phyloP scores from a whole-genome alignment of 2,888 invertebrate genomes.

The Tethea ocularis region DNA sequence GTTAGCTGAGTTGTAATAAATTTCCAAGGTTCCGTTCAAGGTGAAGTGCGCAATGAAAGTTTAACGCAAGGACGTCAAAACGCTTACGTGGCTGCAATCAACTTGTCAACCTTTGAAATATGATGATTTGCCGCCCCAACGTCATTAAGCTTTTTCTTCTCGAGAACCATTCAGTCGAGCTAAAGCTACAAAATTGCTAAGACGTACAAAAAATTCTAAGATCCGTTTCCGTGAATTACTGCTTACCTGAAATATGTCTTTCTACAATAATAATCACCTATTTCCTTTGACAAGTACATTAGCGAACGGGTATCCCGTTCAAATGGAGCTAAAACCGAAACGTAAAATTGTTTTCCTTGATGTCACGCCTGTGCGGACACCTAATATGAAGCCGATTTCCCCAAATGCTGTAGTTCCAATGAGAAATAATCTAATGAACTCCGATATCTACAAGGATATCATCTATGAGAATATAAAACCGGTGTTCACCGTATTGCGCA shows the following conservation, averaged over 20 bases:
- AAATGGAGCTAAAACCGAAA: constrained; percentile 55
- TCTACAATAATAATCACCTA: constrained; percentile 55
- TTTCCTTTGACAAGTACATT: constrained; percentile 50
- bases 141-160: constrained; percentile 48
- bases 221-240: constrained; percentile 12
- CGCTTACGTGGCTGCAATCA: constrained; percentile 65
- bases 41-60: constrained; percentile 65
- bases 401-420: constrained; percentile 62
- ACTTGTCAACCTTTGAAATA: constrained; percentile 73
- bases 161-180: constrained; percentile 41
- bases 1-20: not conserved
- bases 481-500: constrained; percentile 68
- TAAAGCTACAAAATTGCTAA: constrained; percentile 29
- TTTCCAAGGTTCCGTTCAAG: constrained; percentile 55
- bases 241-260: constrained; percentile 51
- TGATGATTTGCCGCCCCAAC: constrained; percentile 44
- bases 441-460: constrained; percentile 64
- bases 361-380: constrained; percentile 65
- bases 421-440: constrained; percentile 60
- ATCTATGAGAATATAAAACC: constrained; percentile 78
- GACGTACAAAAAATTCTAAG: constrained; percentile 22
- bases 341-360: constrained; percentile 70
- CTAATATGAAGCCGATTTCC: constrained; percentile 50
- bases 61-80: constrained; percentile 61
- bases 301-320: constrained; percentile 63